These are phyloP conservation scores for Limosa lapponica DNA, from an alignment of 2,797 vertebrate genomes.

Conservation along the genomic window DNA sequence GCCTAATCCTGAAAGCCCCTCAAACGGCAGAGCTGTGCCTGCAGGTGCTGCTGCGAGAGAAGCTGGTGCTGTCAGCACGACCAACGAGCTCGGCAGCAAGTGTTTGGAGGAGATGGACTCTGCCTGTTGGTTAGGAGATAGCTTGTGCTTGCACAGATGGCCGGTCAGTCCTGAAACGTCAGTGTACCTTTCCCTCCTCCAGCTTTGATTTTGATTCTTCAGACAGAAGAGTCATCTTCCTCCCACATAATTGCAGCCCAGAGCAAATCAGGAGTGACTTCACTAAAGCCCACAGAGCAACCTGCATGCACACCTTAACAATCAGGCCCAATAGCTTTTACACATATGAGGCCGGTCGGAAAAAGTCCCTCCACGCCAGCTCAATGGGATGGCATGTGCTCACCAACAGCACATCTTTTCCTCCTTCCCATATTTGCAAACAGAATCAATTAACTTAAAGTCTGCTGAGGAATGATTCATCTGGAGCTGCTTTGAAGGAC, in stretches of 20 bases:
- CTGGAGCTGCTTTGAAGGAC: background rate
- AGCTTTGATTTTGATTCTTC: background rate
- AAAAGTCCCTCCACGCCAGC: background rate
- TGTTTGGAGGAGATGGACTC: background rate
- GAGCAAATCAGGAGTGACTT: background rate
- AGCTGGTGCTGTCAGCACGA: background rate
- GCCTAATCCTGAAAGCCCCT: background rate
- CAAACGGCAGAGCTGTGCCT: background rate
- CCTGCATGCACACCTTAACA: background rate
- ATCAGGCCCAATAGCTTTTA: background rate
- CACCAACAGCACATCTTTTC: accelerated
- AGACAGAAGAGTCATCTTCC: background rate
- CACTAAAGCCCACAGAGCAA: background rate
- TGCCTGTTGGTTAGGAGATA: background rate
- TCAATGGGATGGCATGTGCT: background rate
- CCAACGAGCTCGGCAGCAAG: accelerated
- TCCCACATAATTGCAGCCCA: background rate
- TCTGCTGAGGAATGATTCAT: background rate
- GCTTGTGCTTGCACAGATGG: background rate
- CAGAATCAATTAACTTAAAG: background rate
- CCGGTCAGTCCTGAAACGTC: background rate
- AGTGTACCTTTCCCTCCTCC: background rate
- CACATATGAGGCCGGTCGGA: accelerated
- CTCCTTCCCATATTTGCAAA: background rate
- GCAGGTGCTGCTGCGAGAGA: background rate